A percentile compares a stretch with the other conserved stretches of the same genome.
These are phyloP conservation scores for Scyliorhinus canicula DNA, from an alignment of 2,797 vertebrate genomes.

Conservation along the genomic window DNA sequence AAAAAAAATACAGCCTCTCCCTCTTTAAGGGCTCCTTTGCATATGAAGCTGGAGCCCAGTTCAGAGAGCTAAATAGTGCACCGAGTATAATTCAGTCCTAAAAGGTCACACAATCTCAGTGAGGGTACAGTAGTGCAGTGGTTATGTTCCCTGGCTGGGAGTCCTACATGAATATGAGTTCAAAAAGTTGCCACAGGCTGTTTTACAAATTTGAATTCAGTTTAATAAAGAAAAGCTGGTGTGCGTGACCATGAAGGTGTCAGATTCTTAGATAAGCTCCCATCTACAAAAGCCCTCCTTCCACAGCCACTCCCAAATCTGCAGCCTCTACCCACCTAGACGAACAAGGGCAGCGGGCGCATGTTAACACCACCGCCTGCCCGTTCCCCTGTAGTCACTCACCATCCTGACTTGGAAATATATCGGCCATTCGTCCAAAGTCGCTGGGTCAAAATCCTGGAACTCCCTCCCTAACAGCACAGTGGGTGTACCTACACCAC, in stretches of 20 bases:
- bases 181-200: background rate
- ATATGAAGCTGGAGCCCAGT: background rate
- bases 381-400: too few species aligned
- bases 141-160: too few species aligned
- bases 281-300: background rate
- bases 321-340: background rate
- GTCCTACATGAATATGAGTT: background rate
- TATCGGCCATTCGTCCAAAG: background rate
- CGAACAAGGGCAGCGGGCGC: background rate
- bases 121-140: background rate
- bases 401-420: background rate
- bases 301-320: background rate
- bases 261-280: background rate
- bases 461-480: background rate
- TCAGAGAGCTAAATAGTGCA: too few species aligned
- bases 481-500: background rate
- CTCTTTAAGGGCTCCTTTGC: background rate
- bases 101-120: background rate
- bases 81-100: background rate
- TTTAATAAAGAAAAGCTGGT: background rate
- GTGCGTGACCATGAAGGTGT: background rate
- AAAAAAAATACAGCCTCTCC: background rate
- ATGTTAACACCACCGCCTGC: background rate
- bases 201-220: background rate
- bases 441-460: background rate